These are phyloP conservation scores for Prietella phreatophila DNA, from an alignment of 2,113 vertebrate species.

Conservation along the genomic window DNA sequence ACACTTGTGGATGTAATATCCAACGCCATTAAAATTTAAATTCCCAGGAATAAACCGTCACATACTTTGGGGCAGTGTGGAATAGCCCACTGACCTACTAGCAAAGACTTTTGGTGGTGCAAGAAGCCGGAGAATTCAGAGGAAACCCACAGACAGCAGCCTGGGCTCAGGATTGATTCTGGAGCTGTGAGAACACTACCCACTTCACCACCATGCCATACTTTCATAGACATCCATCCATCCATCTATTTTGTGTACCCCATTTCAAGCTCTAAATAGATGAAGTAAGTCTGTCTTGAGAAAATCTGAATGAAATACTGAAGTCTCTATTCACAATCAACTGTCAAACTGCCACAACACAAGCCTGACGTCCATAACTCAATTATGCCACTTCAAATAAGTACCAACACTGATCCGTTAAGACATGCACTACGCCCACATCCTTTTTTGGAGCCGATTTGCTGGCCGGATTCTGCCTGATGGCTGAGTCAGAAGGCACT, in stretches of 20 bases:
- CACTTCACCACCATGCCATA: not conserved
- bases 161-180: not conserved
- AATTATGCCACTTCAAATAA: constrained; percentile 23
- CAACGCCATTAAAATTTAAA: no score
- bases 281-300: constrained; percentile 41
- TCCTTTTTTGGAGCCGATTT: constrained; percentile 41
- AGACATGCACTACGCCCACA: not conserved
- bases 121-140: not conserved
- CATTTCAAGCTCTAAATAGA: constrained; percentile 20
- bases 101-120: not conserved
- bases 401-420: not conserved
- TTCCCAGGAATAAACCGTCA: no score
- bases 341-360: constrained; percentile 54
- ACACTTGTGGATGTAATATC: not conserved
- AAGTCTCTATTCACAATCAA: constrained; percentile 46
- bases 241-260: no score
- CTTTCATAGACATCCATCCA: not conserved
- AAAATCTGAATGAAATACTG: constrained; percentile 48
- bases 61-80: not conserved
- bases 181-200: not conserved
- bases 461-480: constrained; percentile 61
- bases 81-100: not conserved
- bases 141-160: not conserved
- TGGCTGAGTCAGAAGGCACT: constrained; percentile 52
- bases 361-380: constrained; percentile 53